phyloP scores from a whole-genome alignment of 1,140 invertebrate genomes.

The Drosophila bifasciata region DNA sequence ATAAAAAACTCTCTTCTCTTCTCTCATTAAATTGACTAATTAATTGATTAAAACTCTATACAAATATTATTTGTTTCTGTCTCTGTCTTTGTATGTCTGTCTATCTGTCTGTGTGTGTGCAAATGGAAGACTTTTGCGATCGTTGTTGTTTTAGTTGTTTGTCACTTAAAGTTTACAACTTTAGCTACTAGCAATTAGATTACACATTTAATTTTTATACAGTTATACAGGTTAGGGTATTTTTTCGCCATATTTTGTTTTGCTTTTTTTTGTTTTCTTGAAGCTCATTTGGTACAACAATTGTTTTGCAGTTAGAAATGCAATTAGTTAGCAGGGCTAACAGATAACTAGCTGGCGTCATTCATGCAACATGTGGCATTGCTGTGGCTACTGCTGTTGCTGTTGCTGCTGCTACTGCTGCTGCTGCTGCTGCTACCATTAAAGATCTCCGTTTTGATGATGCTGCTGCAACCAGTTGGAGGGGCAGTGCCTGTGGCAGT shows the following conservation, averaged over 20 bases:
- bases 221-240: conserved; percentile 18
- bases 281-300: conserved; percentile 78
- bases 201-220: conserved; percentile 43
- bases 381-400: conserved; percentile 58
- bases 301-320: conserved; percentile 74
- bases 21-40: conserved; percentile 63
- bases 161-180: conserved; percentile 65
- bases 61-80: conserved; percentile 42
- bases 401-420: conserved; percentile 40
- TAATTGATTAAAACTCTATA: conserved; percentile 54
- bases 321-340: conserved; percentile 57
- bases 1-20: no score
- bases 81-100: conserved; percentile 3
- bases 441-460: conserved; percentile 14
- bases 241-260: conserved; percentile 1
- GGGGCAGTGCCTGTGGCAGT: conserved; percentile 15
- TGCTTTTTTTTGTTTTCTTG: conserved; percentile 33
- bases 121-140: conserved; percentile 82
- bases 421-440: conserved; percentile 21
- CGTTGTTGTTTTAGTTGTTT: conserved; percentile 56
- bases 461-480: conserved; percentile 14
- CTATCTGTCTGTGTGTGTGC: conserved; percentile 21
- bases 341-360: conserved; percentile 64
- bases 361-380: conserved; percentile 63
- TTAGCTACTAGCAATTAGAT: conserved; percentile 62